Evolutionary conservation across 1,140 invertebrate genomes (phyloP).

Genomic region (Proales similis): DNA sequence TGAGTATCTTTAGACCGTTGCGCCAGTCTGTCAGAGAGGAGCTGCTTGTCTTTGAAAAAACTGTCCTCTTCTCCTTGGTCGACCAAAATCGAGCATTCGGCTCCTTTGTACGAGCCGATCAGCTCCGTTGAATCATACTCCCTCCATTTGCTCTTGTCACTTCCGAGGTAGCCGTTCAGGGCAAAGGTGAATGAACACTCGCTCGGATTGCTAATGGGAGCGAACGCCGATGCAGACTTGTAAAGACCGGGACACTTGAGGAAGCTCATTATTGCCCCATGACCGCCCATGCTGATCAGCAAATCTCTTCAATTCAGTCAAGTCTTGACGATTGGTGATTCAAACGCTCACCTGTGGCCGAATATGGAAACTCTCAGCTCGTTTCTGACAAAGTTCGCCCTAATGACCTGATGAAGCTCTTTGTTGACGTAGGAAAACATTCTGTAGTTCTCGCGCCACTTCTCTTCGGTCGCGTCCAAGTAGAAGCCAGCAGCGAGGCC

Average conservation of each 20-base stretch:
- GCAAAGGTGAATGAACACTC: conserved; percentile 62
- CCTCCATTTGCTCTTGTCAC: conserved; percentile 16
- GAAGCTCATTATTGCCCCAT: conserved; percentile 84
- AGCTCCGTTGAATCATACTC: conserved; percentile 76
- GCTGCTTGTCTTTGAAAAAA: conserved; percentile 68
- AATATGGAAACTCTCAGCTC: conserved; percentile 62
- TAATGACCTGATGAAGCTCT: conserved; percentile 67
- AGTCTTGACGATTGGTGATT: conserved; percentile 36
- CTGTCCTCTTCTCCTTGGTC: conserved; percentile 70
- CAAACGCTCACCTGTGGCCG: conserved; percentile 61
- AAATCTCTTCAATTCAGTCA: background rate
- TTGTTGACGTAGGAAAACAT: conserved; percentile 92
- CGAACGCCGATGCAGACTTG: conserved; percentile 85
- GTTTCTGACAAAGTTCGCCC: conserved; percentile 61
- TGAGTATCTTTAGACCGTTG: conserved; percentile 61
- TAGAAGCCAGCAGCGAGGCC: conserved; percentile 92
- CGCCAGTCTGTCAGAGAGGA: conserved; percentile 77
- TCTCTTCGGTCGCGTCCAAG: conserved; percentile 77
- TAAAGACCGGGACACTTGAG: conserved; percentile 84
- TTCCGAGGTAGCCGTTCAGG: conserved; percentile 77
- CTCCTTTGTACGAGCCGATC: conserved; percentile 70
- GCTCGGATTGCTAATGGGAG: conserved; percentile 84
- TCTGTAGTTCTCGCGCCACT: conserved; percentile 85
- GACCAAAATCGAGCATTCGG: conserved; percentile 45
- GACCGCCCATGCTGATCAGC: conserved; percentile 80